A percentile compares a stretch with the other conserved stretches of the same genome.
These are phyloP conservation scores for Delichon dasypus DNA, from an alignment of 2,797 vertebrate genomes.

Conservation along the genomic window DNA sequence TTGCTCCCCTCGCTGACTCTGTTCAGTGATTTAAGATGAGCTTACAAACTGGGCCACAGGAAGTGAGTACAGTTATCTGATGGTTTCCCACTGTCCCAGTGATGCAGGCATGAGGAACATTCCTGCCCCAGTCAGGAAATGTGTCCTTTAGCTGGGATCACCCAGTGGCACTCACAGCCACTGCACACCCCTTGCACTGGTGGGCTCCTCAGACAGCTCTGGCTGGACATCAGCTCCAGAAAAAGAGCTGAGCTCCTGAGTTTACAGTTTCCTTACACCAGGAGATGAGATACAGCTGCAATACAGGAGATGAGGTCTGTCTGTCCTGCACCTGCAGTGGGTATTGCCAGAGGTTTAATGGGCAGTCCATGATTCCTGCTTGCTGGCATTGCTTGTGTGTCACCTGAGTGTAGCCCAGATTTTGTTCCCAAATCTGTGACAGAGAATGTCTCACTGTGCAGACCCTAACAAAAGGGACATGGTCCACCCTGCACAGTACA, in stretches of 20 bases:
- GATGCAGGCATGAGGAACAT: neutral
- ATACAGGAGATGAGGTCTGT: neutral
- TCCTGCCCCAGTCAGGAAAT: accelerated
- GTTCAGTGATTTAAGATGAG: neutral
- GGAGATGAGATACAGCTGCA: neutral
- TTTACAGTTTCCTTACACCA: neutral
- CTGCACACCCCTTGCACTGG: accelerated
- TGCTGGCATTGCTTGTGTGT: neutral
- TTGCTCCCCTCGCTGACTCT: neutral
- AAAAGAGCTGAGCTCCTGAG: neutral
- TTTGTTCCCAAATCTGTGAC: neutral
- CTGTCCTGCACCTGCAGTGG: neutral
- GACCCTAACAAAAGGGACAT: neutral
- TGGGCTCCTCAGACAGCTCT: neutral
- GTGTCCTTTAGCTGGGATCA: neutral
- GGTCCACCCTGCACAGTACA: neutral
- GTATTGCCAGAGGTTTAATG: neutral
- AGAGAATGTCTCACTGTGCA: neutral
- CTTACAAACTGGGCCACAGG: neutral
- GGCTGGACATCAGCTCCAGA: neutral
- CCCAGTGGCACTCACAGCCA: neutral
- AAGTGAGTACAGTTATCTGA: neutral
- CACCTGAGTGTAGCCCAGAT: neutral
- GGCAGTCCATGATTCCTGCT: neutral
- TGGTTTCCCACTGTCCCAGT: neutral